phyloP scores from a whole-genome alignment of 1,140 invertebrate species.

The Drosophila fuyamai region DNA sequence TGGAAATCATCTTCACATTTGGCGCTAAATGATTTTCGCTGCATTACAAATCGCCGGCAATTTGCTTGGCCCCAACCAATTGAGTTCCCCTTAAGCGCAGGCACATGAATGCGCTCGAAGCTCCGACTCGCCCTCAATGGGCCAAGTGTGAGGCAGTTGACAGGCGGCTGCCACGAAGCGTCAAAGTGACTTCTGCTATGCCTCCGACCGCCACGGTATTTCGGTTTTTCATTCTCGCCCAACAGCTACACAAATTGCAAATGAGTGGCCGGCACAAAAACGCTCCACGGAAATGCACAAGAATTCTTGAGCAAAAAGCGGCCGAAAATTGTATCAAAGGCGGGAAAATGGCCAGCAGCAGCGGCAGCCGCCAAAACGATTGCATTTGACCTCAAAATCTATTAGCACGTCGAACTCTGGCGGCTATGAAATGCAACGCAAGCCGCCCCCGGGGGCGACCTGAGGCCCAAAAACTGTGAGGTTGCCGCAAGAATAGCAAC shows the following conservation, averaged over 20 bases:
- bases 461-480: conserved; percentile 71
- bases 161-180: conserved; percentile 77
- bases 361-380: conserved; percentile 44
- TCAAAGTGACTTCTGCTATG: conserved; percentile 67
- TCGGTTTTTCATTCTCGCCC: conserved; percentile 21
- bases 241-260: conserved; percentile 66
- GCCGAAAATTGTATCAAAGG: conserved; percentile 73
- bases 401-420: conserved; percentile 81
- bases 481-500: conserved; percentile 52
- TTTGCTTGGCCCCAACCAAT: conserved; percentile 50
- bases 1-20: conserved; percentile 53
- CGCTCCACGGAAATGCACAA: conserved; percentile 73
- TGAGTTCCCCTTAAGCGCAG: conserved; percentile 44
- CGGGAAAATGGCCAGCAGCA: conserved; percentile 27
- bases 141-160: conserved; percentile 74
- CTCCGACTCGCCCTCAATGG: conserved; percentile 47
- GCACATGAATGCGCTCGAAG: conserved; percentile 26
- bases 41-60: conserved; percentile 60
- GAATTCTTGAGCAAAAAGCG: conserved; percentile 72
- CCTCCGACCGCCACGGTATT: conserved; percentile 20
- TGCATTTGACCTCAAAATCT: conserved; percentile 82
- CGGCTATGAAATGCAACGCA: conserved; percentile 76
- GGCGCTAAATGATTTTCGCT: conserved; percentile 55
- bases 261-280: conserved; percentile 69
- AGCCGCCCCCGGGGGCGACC: conserved; percentile 46